A percentile compares a stretch with the other conserved stretches of the same genome.
These are phyloP conservation scores for Odontophorus gujanensis DNA, from an alignment of 2,113 vertebrate genomes.

Conservation along the genomic window DNA sequence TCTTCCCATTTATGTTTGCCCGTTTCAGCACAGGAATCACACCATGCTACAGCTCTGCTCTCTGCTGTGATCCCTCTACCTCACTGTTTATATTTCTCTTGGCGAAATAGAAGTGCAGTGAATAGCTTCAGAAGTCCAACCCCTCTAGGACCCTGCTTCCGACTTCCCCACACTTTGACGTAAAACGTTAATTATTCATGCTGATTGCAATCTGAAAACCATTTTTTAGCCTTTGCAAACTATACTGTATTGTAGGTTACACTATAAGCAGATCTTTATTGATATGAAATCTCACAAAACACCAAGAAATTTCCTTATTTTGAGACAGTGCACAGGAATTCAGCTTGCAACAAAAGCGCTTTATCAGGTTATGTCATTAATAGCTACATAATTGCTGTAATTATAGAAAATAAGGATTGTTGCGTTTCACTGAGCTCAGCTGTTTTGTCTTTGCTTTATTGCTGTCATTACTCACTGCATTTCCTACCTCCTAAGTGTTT, in stretches of 20 bases:
- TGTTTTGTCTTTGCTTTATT: not conserved
- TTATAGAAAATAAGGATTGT: not conserved
- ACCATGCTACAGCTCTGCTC: not conserved
- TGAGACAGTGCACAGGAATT: not conserved
- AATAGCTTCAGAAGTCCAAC: not conserved
- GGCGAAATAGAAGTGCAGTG: not conserved
- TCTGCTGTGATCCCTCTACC: not conserved
- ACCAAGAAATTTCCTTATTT: not conserved
- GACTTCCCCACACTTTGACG: not conserved
- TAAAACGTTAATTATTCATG: constrained; percentile 40
- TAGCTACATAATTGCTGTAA: not conserved
- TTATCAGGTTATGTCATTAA: not conserved
- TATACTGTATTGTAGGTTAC: not conserved
- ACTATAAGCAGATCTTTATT: not conserved
- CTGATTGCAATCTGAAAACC: constrained; percentile 21
- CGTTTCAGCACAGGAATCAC: not conserved
- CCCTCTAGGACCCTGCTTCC: constrained; percentile 22
- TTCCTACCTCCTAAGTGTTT: not conserved
- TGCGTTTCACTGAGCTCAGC: not conserved
- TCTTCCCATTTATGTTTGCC: not conserved
- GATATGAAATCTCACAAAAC: not conserved
- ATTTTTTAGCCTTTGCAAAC: not conserved
- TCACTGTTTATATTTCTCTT: not conserved
- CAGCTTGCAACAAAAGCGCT: not conserved
- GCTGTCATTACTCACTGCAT: not conserved